Percentiles rank a stretch among this genome's conserved stretches.
Conservation (phyloP, 1,140 invertebrate species). For the Euura saliciscinereae region DNA sequence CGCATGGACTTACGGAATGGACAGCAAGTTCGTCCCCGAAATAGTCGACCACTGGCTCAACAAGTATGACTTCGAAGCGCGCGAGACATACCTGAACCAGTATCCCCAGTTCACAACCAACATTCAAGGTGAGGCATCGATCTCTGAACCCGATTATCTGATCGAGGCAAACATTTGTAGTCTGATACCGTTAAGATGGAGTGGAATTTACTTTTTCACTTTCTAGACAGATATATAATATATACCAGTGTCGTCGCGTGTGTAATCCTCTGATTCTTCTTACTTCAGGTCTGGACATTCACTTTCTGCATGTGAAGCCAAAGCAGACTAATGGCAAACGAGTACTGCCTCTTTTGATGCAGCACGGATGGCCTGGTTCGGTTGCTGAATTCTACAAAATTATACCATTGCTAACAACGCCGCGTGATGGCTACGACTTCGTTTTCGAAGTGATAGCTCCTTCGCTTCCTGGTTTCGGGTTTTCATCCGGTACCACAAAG, state of each 20-base stretch:
- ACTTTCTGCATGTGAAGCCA: constrained; percentile 73
- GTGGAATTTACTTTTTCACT: too few species aligned
- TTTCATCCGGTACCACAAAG: constrained; percentile 71
- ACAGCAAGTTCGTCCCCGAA: constrained; percentile 69
- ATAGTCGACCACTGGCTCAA: constrained; percentile 75
- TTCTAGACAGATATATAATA: too few species aligned
- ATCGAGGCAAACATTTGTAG: too few species aligned
- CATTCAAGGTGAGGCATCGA: constrained; percentile 63
- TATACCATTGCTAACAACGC: constrained; percentile 70
- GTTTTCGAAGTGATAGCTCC: constrained; percentile 82
- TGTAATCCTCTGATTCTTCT: not conserved
- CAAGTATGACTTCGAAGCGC: constrained; percentile 77
- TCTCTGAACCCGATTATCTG: too few species aligned
- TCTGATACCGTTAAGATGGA: too few species aligned
- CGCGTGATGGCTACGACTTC: constrained; percentile 64
- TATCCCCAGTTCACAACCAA: constrained; percentile 77
- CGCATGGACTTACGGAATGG: constrained; percentile 80
- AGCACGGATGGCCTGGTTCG: constrained; percentile 90
- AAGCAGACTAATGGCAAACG: constrained; percentile 46
- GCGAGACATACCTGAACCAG: constrained; percentile 71
- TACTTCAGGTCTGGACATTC: constrained; percentile 71
- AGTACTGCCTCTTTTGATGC: constrained; percentile 72
- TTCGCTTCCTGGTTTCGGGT: constrained; percentile 86
- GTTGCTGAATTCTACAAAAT: constrained; percentile 80
- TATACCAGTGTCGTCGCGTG: too few species aligned